Base-by-base conservation (phyloP, 2,113 vertebrate species). In the Dermatemys mawii region DNA sequence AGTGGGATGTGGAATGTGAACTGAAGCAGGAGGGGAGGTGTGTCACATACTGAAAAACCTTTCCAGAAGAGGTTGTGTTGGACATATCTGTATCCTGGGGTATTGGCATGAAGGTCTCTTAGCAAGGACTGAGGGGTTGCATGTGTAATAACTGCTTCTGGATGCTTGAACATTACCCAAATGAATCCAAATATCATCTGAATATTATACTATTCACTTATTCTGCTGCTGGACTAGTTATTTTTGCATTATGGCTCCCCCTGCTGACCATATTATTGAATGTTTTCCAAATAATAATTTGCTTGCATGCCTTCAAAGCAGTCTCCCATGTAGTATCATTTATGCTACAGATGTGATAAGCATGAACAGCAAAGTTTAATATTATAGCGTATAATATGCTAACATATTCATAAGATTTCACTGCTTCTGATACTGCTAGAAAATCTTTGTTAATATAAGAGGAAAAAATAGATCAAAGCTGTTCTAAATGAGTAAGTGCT, bases 181-280 rank as follows among this genome's bases (percentile, higher is more conserved):
- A 73, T 41, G 19, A 73, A 41, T 0, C 55, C 32, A 54, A 57
- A 38, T 32, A 21, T 78, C 9, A 44, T 82, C 11, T 0, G 2
- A 10, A 2, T 26, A 29, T n/a, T 70, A 14, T 11, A 16, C 21
- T 24, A 12, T 44, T 46, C 26, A 76, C 12, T 46, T 4, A 1
- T 12, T 67, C 12, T 67, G 49, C 16, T 0, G 0, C 51, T n/a
- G 8, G 46, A 38, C 4, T 32, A 11, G 22, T 57, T 70, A 35
- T 41, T 90, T 54, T 86, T 88, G 90, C 88, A 46, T 78, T 85
- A 60, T 1, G 55, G 91, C 90, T 93, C 96, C 96, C 97, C 87
- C 97, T 97, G 92, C 95, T 97, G 97, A 94, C 55, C 87, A 83
- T 29, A 27, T 1, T 26, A 8, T 51, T 87, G 1, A 73, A 86